phyloP scores from a whole-genome alignment of 2,113 vertebrate species.

The Oostethus manadensis region DNA sequence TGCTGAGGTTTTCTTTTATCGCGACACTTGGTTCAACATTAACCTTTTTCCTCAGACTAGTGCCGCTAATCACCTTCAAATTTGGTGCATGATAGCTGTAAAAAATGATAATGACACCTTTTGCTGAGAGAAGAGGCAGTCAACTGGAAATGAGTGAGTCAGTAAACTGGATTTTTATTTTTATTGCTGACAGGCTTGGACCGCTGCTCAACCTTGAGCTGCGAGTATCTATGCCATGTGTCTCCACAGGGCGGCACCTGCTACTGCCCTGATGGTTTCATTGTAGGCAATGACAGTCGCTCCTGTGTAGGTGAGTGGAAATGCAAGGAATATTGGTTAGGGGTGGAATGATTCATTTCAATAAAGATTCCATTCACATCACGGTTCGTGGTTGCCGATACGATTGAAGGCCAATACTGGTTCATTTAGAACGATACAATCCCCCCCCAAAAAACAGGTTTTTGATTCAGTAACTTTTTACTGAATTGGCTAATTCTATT shows the following conservation, averaged over 20 bases:
- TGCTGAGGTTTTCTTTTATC: slow-evolving; percentile 13
- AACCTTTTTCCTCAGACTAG: slow-evolving; percentile 3
- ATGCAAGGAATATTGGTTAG: too few species aligned
- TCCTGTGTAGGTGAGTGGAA: slow-evolving; percentile 63
- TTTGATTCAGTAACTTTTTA: too few species aligned
- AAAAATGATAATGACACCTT: slow-evolving; percentile 10
- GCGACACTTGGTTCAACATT: slow-evolving; percentile 30
- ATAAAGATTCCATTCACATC: too few species aligned
- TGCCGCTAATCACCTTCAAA: neutral
- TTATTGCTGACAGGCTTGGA: slow-evolving; percentile 48
- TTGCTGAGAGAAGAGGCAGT: neutral
- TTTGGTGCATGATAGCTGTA: slow-evolving; percentile 1
- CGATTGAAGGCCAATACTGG: too few species aligned
- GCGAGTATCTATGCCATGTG: slow-evolving; percentile 64
- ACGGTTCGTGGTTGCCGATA: too few species aligned
- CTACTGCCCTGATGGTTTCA: slow-evolving; percentile 69
- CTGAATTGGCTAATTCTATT: too few species aligned
- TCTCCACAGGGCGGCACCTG: slow-evolving; percentile 67
- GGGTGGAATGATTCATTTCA: too few species aligned
- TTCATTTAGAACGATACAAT: too few species aligned
- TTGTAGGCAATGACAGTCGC: slow-evolving; percentile 70
- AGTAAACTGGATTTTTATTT: slow-evolving; percentile 2
- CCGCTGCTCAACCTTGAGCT: slow-evolving; percentile 65
- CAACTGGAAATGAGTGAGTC: neutral
- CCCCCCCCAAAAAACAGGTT: too few species aligned